These are phyloP conservation scores for Columba janthina DNA, from an alignment of 2,113 vertebrate species.

Conservation along the genomic window DNA sequence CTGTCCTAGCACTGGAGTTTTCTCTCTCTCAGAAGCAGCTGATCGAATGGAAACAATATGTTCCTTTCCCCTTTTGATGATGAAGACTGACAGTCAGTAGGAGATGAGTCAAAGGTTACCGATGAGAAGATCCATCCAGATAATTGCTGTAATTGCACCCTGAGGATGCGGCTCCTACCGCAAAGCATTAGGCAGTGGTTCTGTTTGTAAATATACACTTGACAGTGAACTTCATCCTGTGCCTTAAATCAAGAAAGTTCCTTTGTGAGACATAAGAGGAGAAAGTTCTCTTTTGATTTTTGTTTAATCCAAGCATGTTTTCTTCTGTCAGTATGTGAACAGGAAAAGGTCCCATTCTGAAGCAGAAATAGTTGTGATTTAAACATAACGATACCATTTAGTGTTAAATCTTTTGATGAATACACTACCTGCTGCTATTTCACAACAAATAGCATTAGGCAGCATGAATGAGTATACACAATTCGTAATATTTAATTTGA, in stretches of 20 bases:
- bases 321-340: neutral
- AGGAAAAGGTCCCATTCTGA: neutral
- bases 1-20: neutral
- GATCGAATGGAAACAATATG: neutral
- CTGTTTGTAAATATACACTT: neutral
- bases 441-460: neutral
- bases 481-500: neutral
- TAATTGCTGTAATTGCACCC: conserved; percentile 61
- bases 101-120: conserved; percentile 40
- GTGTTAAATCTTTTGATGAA: neutral
- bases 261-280: neutral
- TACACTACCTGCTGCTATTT: neutral
- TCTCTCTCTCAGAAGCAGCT: conserved; percentile 1
- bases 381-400: neutral
- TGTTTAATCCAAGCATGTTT: neutral
- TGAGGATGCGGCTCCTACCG: conserved; percentile 27
- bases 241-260: neutral
- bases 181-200: neutral
- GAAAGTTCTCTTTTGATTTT: neutral
- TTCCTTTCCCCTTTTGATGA: neutral
- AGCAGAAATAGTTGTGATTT: neutral
- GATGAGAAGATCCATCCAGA: conserved; percentile 62
- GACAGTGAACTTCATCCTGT: neutral
- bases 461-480: neutral
- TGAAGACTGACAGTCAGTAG: conserved; percentile 35